phyloP scores from a whole-genome alignment of 2,797 vertebrate genomes.

The Xenentodon cancila region DNA sequence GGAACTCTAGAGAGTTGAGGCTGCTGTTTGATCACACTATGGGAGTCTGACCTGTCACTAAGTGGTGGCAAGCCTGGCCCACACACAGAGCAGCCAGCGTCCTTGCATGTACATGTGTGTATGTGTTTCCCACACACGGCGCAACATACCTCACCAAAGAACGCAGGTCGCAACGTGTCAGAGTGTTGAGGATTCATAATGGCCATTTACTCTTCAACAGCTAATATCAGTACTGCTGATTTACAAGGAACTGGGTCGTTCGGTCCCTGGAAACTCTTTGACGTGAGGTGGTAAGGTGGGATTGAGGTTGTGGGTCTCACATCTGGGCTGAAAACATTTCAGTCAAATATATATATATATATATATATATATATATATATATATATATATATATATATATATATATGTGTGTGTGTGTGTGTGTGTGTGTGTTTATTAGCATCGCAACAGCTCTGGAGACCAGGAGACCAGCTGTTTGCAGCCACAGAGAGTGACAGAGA shows the following conservation, averaged over 20 bases:
- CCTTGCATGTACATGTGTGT: conserved; percentile 62
- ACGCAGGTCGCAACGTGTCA: conserved; percentile 79
- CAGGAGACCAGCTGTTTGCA: conserved; percentile 73
- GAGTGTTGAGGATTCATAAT: conserved; percentile 79
- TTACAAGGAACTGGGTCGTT: conserved; percentile 75
- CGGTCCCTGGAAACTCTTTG: conserved; percentile 48
- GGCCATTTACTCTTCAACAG: conserved; percentile 82
- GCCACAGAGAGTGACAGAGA: conserved; percentile 70
- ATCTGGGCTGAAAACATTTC: too few species aligned
- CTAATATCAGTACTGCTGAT: conserved; percentile 77
- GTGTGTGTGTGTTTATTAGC: conserved; percentile 12
- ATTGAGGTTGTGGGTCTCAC: too few species aligned
- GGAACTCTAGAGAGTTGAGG: conserved; percentile 77
- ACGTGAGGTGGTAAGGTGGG: conserved; percentile 19
- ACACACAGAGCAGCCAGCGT: conserved; percentile 73
- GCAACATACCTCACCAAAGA: conserved; percentile 75
- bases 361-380: not conserved
- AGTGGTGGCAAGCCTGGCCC: conserved; percentile 81
- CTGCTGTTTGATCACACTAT: conserved; percentile 83
- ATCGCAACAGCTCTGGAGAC: conserved; percentile 50
- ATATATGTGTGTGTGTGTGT: not conserved
- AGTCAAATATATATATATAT: not conserved
- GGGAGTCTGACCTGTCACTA: conserved; percentile 83
- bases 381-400: not conserved
- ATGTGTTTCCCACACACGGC: conserved; percentile 77